phyloP scores from a whole-genome alignment of 2,797 vertebrate species.

The Syngnathus rostellatus region DNA sequence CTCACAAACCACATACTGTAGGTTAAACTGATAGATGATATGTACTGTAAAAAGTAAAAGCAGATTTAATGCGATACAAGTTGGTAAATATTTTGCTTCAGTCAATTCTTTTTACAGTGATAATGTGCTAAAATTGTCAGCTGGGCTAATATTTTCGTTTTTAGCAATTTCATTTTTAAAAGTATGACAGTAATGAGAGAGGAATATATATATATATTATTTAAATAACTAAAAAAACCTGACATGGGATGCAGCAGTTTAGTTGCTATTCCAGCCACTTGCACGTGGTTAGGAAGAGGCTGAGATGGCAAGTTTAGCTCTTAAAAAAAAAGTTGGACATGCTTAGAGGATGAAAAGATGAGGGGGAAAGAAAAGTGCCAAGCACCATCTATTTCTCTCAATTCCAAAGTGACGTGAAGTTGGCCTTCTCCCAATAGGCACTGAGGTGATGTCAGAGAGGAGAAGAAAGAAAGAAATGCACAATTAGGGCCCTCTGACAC shows the following conservation, averaged over 20 bases:
- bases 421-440: conserved; percentile 40
- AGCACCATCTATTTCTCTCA: conserved; percentile 38
- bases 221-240: no score
- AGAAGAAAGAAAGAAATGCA: conserved; percentile 43
- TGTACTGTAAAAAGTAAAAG: not conserved
- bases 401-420: conserved; percentile 39
- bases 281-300: conserved; percentile 37
- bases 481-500: conserved; percentile 53
- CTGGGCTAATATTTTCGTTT: not conserved
- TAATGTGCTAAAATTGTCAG: no score
- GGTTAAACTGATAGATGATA: not conserved
- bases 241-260: conserved; percentile 12
- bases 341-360: conserved; percentile 20
- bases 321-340: conserved; percentile 32
- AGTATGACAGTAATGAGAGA: no score
- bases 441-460: conserved; percentile 42
- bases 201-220: no score
- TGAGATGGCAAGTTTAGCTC: conserved; percentile 32
- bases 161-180: no score
- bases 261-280: conserved; percentile 25
- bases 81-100: not conserved
- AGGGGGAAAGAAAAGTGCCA: conserved; percentile 25
- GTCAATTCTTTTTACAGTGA: no score
- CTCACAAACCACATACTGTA: not conserved
- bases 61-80: not conserved